Evolutionary conservation across 2,888 invertebrate genomes (phyloP).

Genomic region (Tromatobia lineatoria): DNA sequence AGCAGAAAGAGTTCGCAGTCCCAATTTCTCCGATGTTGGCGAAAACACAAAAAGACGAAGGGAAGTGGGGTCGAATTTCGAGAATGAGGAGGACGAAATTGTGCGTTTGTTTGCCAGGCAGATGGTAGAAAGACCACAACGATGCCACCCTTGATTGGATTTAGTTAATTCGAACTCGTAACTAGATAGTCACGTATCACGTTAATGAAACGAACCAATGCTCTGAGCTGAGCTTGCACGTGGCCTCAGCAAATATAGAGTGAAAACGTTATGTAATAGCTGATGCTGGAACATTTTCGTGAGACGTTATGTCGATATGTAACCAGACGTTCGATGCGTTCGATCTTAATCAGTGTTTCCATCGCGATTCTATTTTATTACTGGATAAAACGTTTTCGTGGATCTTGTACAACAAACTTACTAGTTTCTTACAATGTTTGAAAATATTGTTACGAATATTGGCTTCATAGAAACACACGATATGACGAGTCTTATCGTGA

Average conservation of each 20-base stretch:
- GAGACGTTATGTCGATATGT: slow-evolving; percentile 29
- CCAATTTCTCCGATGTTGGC: slow-evolving; percentile 9
- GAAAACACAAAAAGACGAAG: slow-evolving; percentile 16
- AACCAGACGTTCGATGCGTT: neutral
- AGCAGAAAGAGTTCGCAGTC: neutral
- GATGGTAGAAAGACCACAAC: slow-evolving; percentile 51
- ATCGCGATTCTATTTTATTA: neutral
- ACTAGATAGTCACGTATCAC: slow-evolving; percentile 78
- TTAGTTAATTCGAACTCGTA: slow-evolving; percentile 81
- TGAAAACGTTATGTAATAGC: slow-evolving; percentile 48
- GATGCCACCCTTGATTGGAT: slow-evolving; percentile 81
- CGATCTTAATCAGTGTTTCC: neutral
- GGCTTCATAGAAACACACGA: too few species aligned
- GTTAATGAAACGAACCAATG: slow-evolving; percentile 73
- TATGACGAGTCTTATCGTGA: too few species aligned
- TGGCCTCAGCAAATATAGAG: slow-evolving; percentile 70
- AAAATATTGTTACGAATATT: too few species aligned
- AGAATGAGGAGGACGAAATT: slow-evolving; percentile 71
- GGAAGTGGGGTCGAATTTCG: neutral
- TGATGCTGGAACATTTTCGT: slow-evolving; percentile 54
- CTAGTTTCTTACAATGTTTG: neutral
- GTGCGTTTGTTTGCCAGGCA: slow-evolving; percentile 73
- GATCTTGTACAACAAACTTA: neutral
- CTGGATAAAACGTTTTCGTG: neutral
- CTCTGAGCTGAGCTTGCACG: slow-evolving; percentile 72